Conservation (phyloP, 2,888 invertebrate genomes). For the Pecten maximus region DNA sequence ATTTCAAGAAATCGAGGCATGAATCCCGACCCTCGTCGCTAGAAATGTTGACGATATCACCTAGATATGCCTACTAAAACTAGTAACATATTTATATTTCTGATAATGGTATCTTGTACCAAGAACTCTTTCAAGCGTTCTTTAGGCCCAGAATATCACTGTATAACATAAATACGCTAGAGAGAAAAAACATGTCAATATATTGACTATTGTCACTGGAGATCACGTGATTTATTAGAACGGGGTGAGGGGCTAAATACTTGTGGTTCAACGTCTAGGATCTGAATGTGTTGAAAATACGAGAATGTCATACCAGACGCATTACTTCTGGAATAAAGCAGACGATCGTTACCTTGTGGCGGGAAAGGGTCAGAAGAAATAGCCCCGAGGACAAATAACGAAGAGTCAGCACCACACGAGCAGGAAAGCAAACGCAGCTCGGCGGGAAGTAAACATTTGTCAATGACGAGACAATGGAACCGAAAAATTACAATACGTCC, state of each 20-base stretch:
- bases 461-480: not conserved
- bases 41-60: not conserved
- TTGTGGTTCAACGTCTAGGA: not conserved
- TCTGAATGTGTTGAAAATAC: not conserved
- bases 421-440: not conserved
- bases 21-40: not conserved
- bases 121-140: too few species aligned
- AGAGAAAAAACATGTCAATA: not conserved
- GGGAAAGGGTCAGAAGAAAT: not conserved
- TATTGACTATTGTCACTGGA: not conserved
- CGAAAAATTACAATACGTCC: not conserved
- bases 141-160: too few species aligned
- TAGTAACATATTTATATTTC: too few species aligned
- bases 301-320: slow-evolving; percentile 15
- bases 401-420: not conserved
- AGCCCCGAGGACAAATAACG: slow-evolving; percentile 1
- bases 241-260: not conserved
- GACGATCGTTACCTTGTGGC: not conserved
- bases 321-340: slow-evolving; percentile 9
- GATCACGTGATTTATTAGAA: not conserved
- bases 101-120: too few species aligned
- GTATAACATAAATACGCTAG: too few species aligned
- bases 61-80: too few species aligned
- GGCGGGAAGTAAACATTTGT: not conserved
- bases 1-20: not conserved